These are phyloP conservation scores for Calliphora vomitoria DNA, from an alignment of 2,888 invertebrate genomes.

Conservation along the genomic window DNA sequence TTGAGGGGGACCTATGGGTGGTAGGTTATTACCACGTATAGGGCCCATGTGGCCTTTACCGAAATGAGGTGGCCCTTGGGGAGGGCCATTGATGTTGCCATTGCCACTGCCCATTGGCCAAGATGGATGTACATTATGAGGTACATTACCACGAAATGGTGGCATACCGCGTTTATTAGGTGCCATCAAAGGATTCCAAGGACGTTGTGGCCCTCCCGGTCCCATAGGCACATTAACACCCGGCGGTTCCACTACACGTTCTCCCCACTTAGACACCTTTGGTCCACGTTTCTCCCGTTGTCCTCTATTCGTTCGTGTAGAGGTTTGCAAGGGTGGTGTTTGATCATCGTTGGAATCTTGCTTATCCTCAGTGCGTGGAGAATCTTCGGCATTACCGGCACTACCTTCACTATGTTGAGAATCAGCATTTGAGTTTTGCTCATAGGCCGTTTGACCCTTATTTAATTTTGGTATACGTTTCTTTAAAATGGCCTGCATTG, in stretches of 20 bases:
- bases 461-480: conserved; percentile 85
- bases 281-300: conserved; percentile 80
- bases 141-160: conserved; percentile 75
- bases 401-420: conserved; percentile 65
- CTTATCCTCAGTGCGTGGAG: conserved; percentile 78
- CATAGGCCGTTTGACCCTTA: conserved; percentile 76
- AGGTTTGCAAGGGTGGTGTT: conserved; percentile 63
- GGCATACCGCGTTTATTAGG: conserved; percentile 65
- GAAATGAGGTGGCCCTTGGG: conserved; percentile 55
- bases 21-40: conserved; percentile 81
- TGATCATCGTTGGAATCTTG: conserved; percentile 64
- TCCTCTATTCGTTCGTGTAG: conserved; percentile 64
- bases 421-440: conserved; percentile 65
- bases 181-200: conserved; percentile 62
- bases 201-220: conserved; percentile 36
- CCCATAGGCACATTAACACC: conserved; percentile 40
- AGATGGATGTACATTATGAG: conserved; percentile 66
- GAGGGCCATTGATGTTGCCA: conserved; percentile 58
- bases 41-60: conserved; percentile 56
- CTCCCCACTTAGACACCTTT: conserved; percentile 82
- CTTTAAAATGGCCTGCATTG: conserved; percentile 83
- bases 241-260: conserved; percentile 76
- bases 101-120: conserved; percentile 61
- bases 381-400: conserved; percentile 69
- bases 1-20: conserved; percentile 73